Conservation (phyloP, 2,797 vertebrate genomes). For the Argentina silus region DNA sequence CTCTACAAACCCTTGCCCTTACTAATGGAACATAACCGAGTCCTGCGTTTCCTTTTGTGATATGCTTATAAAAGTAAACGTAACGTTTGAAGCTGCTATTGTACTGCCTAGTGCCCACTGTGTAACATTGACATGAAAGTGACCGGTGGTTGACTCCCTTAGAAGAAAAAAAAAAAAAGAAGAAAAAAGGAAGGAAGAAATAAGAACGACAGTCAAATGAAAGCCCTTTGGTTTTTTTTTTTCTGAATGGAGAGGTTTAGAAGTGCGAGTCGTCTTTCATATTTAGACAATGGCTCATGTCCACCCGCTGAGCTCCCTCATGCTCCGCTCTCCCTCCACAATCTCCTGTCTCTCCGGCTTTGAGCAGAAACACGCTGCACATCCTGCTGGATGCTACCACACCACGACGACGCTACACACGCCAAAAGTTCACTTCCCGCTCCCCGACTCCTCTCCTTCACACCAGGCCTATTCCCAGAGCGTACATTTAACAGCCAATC, state of each 20-base stretch:
- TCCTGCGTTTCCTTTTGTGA: not conserved
- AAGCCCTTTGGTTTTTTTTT: conserved; percentile 43
- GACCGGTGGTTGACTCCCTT: conserved; percentile 63
- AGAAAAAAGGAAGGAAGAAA: conserved; percentile 64
- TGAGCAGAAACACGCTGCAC: conserved; percentile 79
- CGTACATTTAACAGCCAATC: conserved; percentile 60
- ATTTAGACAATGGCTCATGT: conserved; percentile 73
- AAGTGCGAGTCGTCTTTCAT: conserved; percentile 71
- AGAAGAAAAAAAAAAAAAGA: conserved; percentile 60
- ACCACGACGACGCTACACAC: conserved; percentile 52
- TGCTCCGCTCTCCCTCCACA: conserved; percentile 22
- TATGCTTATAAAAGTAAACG: not conserved
- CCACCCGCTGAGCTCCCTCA: conserved; percentile 71
- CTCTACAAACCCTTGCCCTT: not conserved
- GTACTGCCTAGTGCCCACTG: not conserved
- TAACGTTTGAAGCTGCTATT: not conserved
- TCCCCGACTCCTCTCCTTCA: conserved; percentile 71
- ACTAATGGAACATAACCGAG: not conserved
- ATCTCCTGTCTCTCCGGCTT: conserved; percentile 43
- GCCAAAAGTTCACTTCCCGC: conserved; percentile 79
- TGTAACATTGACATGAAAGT: conserved; percentile 44
- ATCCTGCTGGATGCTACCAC: conserved; percentile 72
- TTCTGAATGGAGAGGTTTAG: conserved; percentile 76
- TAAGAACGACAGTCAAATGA: conserved; percentile 62
- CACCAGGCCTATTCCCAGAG: conserved; percentile 71